Evolutionary conservation across 2,113 vertebrate species (phyloP), one percentile per base, ranked within the genome.

Genomic region (Oncorhynchus nerka): DNA sequence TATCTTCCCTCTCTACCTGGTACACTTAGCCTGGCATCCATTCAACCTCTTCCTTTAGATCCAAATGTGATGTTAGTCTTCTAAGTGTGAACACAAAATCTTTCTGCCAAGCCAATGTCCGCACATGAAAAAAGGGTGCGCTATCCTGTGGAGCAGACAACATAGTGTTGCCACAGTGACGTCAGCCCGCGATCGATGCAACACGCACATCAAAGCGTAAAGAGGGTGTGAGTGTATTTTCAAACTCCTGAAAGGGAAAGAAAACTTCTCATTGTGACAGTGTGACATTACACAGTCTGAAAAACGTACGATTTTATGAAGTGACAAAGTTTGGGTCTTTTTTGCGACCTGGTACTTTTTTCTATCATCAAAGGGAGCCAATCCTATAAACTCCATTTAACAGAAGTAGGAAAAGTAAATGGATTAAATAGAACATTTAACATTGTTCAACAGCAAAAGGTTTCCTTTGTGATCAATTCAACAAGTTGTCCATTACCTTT

Each of bases 401-500:
- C 1, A 55, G 5, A 55, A 55, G 51, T 1, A 16, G 51, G 16
- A 19, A 55, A 55, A 19, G 13, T 16, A 16, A 55, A 55, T 19
- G 51, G 51, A 55, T 51, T 16, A 51, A 16, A 51, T 3, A 16
- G 15, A 51, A 51, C 12, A 16, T 39, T 9, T 9, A 39, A 39
- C 39, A 39, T 9, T 39, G 7, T 39, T 9, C 39, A 51, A 51
- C 2, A 16, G 49, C 15, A 55, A 15, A 55, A 55, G 51, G 4
- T 55, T 55, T 55, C 16, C 51, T 55, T 19, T 16, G 51, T 5
- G 51, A 55, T 19, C 51, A 55, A 19, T 55, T 55, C 16, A 51
- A n/a, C 59, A 62, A 22, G 5, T 62, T n/a, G n/a, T 62, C n/a
- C 1, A 5, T 57, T 71, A 97, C 97, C 96, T 95, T 92, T 93